Evolutionary conservation across 2,113 vertebrate genomes (phyloP).

Genomic region (Stigmatopora nigra): DNA sequence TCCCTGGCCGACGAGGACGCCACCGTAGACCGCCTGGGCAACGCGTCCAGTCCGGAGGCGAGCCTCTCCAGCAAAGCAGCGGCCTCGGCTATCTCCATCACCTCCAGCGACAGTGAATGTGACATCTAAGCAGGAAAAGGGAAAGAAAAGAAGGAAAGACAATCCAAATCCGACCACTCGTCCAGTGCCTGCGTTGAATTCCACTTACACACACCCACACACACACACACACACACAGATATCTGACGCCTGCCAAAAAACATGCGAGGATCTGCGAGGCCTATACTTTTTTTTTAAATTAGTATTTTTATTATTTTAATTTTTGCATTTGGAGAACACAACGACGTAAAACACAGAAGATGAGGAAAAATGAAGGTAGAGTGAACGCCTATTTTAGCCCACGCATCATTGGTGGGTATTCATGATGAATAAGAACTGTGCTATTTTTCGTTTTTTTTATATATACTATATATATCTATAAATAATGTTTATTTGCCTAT

Average conservation of each 20-base stretch:
- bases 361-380: conserved; percentile 27
- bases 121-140: conserved; percentile 76
- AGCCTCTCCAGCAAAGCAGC: conserved; percentile 94
- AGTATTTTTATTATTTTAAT: conserved; percentile 1
- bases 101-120: conserved; percentile 98
- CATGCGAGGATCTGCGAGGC: conserved; percentile 54
- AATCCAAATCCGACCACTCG: conserved; percentile 68
- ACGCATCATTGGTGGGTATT: conserved; percentile 72
- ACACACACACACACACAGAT: conserved; percentile 36
- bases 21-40: conserved; percentile 79
- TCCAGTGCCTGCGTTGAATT: conserved; percentile 65
- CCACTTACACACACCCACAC: conserved; percentile 17
- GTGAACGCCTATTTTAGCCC: conserved; percentile 61
- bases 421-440: conserved; percentile 74
- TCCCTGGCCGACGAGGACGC: conserved; percentile 82
- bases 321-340: conserved; percentile 56
- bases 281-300: conserved; percentile 48
- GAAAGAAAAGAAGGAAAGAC: conserved; percentile 55
- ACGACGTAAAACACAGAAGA: conserved; percentile 52
- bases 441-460: conserved; percentile 64
- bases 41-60: conserved; percentile 86
- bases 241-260: conserved; percentile 63
- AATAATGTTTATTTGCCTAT: conserved; percentile 96
- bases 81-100: conserved; percentile 98
- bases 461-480: conserved; percentile 69